Conservation (phyloP, 2,113 vertebrate species). For the Agelaius tricolor region DNA sequence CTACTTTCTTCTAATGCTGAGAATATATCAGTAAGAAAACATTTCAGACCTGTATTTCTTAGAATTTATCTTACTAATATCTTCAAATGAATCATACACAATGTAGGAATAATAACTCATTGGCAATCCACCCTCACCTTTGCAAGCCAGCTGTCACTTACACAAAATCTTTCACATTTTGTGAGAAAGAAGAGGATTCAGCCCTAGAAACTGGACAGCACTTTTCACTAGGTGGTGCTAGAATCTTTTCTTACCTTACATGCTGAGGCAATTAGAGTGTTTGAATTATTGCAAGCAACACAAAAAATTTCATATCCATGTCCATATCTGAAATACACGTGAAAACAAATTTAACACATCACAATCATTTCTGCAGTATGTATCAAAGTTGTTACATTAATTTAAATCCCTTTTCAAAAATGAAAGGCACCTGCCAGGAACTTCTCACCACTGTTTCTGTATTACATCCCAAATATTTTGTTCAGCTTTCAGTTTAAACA, state of each 20-base stretch:
- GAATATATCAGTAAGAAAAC: background rate
- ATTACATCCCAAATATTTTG: background rate
- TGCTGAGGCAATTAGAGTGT: constrained; percentile 89
- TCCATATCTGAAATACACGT: constrained; percentile 84
- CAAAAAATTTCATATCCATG: constrained; percentile 97
- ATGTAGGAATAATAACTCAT: background rate
- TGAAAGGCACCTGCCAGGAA: background rate
- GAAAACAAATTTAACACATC: background rate
- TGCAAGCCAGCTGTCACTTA: background rate
- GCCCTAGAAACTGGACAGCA: background rate
- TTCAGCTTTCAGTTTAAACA: background rate
- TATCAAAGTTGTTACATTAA: background rate
- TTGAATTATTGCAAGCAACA: constrained; percentile 85
- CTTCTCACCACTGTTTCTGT: background rate
- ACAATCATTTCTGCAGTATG: background rate
- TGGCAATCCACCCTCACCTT: background rate
- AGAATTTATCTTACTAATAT: background rate
- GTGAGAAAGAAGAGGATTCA: background rate
- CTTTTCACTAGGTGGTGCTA: constrained; percentile 63
- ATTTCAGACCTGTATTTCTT: background rate
- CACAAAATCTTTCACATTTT: background rate
- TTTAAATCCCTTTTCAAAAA: background rate
- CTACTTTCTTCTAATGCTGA: background rate
- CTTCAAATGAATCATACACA: background rate
- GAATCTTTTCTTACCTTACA: constrained; percentile 87